Conservation (phyloP, 2,113 vertebrate species). For the Phycodurus eques region DNA sequence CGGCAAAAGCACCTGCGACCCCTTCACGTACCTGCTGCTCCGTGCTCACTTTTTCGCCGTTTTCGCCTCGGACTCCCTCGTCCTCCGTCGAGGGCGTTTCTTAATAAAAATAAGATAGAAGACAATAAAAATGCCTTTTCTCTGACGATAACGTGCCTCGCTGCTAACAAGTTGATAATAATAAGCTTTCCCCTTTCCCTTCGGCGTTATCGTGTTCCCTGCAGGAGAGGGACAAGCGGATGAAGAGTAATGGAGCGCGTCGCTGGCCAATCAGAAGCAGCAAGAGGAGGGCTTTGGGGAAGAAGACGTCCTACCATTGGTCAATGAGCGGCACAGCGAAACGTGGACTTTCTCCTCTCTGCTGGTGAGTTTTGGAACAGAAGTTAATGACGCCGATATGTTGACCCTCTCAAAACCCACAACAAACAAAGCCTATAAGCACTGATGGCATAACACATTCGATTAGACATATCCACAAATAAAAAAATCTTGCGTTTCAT, state of each 20-base stretch:
- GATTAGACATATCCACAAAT: not conserved
- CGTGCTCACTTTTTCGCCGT: not conserved
- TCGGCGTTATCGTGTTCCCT: conserved; percentile 39
- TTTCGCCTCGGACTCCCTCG: not conserved
- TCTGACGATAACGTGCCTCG: not conserved
- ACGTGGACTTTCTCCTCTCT: conserved; percentile 12
- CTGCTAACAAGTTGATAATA: not conserved
- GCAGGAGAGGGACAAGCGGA: conserved; percentile 34
- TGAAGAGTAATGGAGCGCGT: conserved; percentile 42
- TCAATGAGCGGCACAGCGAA: conserved; percentile 15
- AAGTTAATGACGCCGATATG: not conserved
- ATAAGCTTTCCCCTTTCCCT: conserved; percentile 46
- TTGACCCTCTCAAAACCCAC: not conserved
- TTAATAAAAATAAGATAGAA: not conserved
- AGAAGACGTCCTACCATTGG: conserved; percentile 39
- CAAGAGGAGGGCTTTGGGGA: conserved; percentile 38
- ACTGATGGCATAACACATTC: not conserved
- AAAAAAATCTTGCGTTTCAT: not conserved
- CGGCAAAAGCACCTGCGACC: conserved; percentile 42
- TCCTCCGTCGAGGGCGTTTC: not conserved
- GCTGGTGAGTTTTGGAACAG: conserved; percentile 27
- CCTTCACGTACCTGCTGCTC: conserved; percentile 55
- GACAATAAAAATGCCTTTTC: not conserved
- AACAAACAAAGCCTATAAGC: not conserved
- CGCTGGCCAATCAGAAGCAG: conserved; percentile 42